These are phyloP conservation scores for Garra rufa DNA, from an alignment of 2,113 vertebrate species.

Conservation along the genomic window DNA sequence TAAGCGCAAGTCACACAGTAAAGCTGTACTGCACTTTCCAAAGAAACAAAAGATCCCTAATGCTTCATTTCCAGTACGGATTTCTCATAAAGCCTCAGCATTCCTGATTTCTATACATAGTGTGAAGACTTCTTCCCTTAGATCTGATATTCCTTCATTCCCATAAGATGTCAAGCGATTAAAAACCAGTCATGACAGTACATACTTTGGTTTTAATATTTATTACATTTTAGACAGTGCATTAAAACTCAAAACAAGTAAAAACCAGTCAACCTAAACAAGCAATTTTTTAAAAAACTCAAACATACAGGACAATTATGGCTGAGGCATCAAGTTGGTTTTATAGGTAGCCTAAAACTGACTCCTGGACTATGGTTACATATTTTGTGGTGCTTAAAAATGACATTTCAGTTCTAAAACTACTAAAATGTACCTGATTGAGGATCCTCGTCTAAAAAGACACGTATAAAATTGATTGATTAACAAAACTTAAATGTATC, in stretches of 20 bases:
- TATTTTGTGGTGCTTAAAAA: neutral
- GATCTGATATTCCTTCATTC: neutral
- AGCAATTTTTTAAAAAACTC: neutral
- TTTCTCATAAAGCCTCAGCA: neutral
- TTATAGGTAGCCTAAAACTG: neutral
- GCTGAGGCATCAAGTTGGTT: neutral
- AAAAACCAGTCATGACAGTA: neutral
- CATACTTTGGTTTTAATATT: neutral
- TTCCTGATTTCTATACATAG: neutral
- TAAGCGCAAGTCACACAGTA: neutral
- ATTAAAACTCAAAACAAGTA: slow-evolving; percentile 10
- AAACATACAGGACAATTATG: neutral
- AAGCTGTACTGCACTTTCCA: neutral
- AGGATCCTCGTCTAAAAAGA: neutral
- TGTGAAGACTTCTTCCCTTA: neutral
- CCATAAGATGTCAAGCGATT: no score
- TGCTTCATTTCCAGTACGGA: neutral
- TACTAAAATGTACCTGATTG: neutral
- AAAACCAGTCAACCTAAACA: neutral
- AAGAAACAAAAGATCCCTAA: neutral
- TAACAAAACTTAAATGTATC: neutral
- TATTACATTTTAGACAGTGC: neutral
- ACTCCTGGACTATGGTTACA: neutral
- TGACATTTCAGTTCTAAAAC: neutral
- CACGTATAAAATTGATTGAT: neutral